These are phyloP conservation scores for Lepilemur ruficaudatus DNA, from an alignment of 2,797 vertebrate species.

Conservation along the genomic window DNA sequence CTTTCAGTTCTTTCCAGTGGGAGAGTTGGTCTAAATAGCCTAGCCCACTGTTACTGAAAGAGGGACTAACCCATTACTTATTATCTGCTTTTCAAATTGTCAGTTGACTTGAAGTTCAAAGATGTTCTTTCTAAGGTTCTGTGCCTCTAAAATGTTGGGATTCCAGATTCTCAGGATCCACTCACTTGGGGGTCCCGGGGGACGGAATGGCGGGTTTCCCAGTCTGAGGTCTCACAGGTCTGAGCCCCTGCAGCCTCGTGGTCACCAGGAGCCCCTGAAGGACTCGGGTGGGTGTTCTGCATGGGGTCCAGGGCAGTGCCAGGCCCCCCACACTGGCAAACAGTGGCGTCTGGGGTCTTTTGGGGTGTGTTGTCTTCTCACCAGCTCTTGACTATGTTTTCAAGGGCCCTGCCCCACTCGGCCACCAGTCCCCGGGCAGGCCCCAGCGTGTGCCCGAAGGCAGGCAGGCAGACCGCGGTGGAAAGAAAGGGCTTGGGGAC, in stretches of 20 bases:
- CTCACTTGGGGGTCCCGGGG: not conserved
- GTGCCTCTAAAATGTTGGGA: not conserved
- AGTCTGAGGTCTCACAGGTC: not conserved
- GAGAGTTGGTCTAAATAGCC: not conserved
- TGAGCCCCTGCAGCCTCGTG: not conserved
- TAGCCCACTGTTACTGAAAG: not conserved
- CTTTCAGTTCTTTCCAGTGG: not conserved
- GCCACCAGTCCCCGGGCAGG: not conserved
- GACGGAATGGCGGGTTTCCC: not conserved
- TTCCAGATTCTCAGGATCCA: not conserved
- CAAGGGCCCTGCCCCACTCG: not conserved
- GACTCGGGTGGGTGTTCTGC: not conserved
- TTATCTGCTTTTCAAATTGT: not conserved
- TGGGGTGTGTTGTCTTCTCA: not conserved
- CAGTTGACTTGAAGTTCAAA: not conserved
- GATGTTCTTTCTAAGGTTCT: not conserved
- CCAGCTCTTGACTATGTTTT: too few species aligned
- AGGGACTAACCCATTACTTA: not conserved
- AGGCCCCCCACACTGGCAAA: not conserved
- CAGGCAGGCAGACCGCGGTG: accelerated
- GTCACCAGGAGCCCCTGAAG: not conserved
- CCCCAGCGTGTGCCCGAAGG: not conserved
- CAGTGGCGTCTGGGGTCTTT: too few species aligned
- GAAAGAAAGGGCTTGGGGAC: not conserved
- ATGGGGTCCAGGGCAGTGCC: not conserved